Evolutionary conservation across 1,140 invertebrate genomes (phyloP).

Genomic region (Eufriesea mexicana): DNA sequence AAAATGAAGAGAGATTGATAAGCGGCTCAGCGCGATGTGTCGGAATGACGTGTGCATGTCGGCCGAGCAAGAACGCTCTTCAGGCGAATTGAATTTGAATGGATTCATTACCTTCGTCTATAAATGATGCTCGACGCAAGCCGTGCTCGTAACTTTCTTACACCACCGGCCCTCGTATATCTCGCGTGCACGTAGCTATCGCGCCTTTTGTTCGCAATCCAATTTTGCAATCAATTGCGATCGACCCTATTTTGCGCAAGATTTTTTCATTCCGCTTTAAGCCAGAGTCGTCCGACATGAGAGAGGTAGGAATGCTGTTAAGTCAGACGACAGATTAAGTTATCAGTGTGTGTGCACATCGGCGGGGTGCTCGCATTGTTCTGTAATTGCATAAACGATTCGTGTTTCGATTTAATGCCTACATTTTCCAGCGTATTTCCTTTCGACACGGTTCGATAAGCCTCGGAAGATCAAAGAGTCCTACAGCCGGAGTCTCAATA

Average conservation of each 20-base stretch:
- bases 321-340: background rate
- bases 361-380: background rate
- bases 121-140: conserved; percentile 37
- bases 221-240: conserved; percentile 57
- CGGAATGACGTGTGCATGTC: background rate
- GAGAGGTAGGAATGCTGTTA: background rate
- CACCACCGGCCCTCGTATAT: background rate
- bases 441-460: conserved; percentile 33
- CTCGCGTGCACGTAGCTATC: too few species aligned
- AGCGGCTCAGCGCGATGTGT: background rate
- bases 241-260: conserved; percentile 42
- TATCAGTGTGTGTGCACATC: background rate
- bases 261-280: conserved; percentile 14
- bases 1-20: conserved; percentile 7
- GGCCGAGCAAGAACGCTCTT: background rate
- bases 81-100: conserved; percentile 62
- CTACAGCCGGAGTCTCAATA: conserved; percentile 12
- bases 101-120: conserved; percentile 54
- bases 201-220: conserved; percentile 51
- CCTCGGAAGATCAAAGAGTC: conserved; percentile 24
- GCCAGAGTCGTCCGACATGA: too few species aligned
- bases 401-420: conserved; percentile 2
- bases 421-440: conserved; percentile 9
- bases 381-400: conserved; percentile 6
- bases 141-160: conserved; percentile 10